Evolutionary conservation across 1,140 invertebrate genomes (phyloP), one percentile per base, ranked within the genome.

Genomic region (Harlomillsia oculata): DNA sequence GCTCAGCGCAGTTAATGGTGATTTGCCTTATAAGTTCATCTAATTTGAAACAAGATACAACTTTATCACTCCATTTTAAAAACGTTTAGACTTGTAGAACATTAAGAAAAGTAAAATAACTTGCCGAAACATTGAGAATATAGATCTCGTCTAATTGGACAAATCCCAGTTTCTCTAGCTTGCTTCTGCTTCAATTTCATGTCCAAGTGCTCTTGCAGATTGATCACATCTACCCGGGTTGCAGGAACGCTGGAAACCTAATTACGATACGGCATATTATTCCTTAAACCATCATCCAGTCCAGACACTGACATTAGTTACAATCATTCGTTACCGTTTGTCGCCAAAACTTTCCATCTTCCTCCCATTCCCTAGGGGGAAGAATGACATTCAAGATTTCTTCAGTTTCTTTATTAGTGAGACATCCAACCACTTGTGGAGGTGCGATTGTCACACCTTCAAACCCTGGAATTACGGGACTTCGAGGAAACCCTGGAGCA

Each of bases 51-150:
- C 9, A 26, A 5, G 28, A 1, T 8, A 34, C 13, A 68, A 66
- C 23, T 16, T 30, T 32, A 21, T 25, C 16, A 25, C 6, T 25
- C 9, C 20, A 21, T 20, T n/a, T n/a, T 18, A 49, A 18, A 36
- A 13, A 11, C 13, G 3, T 46, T 6, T 29, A 3, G 28, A 5
- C 16, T 29, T 8, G 9, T 13, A 41, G 8, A 41, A 20, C 18
- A 45, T 23, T 45, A 4, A 23, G 23, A 14, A 25, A 25, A 43
- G n/a, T 28, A n/a, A 28, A 40, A 29, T 23, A 16, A 18, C 69
- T 77, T 80, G 87, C 92, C 91, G 72, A 98, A 98, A 71, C 92
- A 94, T 72, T 98, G 93, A 1, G 89, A 88, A 69, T 96, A 98
- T 0, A 99, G 79, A 70, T 95, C 86, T 45, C 94, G 75, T 43